Percentiles rank a stretch among this genome's conserved stretches.
Conservation (phyloP, 2,888 invertebrate species). For the Mantis religiosa region DNA sequence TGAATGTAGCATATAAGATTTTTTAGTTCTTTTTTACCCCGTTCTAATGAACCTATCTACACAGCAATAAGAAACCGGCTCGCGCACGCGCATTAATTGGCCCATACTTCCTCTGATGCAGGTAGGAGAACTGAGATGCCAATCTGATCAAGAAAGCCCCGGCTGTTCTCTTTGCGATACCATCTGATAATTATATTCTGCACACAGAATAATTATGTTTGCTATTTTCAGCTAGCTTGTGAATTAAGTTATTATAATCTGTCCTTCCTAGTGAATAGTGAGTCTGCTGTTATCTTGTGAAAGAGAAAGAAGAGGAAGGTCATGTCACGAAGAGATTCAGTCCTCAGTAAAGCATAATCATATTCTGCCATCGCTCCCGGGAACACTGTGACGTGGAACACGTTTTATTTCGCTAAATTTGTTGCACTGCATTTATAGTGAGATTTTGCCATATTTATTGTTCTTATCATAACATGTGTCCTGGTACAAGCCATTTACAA, state of each 20-base stretch:
- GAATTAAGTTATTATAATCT: background rate
- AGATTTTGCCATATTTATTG: too few species aligned
- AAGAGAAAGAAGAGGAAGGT: background rate
- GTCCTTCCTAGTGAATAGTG: background rate
- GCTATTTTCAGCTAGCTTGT: background rate
- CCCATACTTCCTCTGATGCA: background rate
- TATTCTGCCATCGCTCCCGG: background rate
- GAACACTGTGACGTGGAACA: background rate
- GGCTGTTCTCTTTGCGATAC: background rate
- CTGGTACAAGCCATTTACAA: too few species aligned
- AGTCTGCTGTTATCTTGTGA: background rate
- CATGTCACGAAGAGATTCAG: background rate
- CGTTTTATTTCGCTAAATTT: too few species aligned
- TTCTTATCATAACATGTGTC: too few species aligned
- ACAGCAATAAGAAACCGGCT: too few species aligned
- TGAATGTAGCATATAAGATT: too few species aligned
- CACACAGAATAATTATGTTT: background rate
- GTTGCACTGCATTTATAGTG: too few species aligned
- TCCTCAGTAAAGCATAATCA: background rate
- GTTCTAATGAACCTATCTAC: too few species aligned
- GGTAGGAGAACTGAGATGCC: background rate
- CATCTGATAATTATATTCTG: background rate
- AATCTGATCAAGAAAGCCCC: background rate
- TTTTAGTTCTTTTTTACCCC: too few species aligned
- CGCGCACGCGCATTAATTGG: background rate